A percentile compares a stretch with the other conserved stretches of the same genome.
Conservation (phyloP, 2,888 invertebrate genomes). For the Synergus japonicus region DNA sequence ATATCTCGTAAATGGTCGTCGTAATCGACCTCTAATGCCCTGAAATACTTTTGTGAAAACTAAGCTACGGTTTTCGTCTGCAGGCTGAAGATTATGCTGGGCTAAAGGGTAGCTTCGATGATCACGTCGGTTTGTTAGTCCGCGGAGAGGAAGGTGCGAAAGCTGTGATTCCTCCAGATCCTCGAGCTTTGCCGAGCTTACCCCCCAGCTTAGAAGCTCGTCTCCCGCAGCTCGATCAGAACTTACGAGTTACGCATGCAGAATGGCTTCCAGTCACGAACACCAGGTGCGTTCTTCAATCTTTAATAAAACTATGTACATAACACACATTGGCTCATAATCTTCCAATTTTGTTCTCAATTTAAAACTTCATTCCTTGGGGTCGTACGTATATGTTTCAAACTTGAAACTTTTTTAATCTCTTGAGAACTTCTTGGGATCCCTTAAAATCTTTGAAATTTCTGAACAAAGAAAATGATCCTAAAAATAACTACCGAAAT, state of each 20-base stretch:
- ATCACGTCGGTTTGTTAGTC: conserved; percentile 72
- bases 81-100: conserved; percentile 77
- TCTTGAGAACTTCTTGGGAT: too few relatives aligned
- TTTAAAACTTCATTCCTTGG: neutral
- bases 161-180: conserved; percentile 68
- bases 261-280: conserved; percentile 89
- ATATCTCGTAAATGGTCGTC: neutral
- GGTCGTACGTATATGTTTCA: too few relatives aligned
- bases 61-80: conserved; percentile 22
- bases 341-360: neutral
- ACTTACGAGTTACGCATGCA: conserved; percentile 85
- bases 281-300: conserved; percentile 80
- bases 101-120: conserved; percentile 75
- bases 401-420: too few relatives aligned
- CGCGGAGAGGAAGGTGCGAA: conserved; percentile 68
- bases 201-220: conserved; percentile 72
- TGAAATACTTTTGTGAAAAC: conserved; percentile 3
- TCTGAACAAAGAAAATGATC: too few relatives aligned
- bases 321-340: neutral
- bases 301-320: neutral
- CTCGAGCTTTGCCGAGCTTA: conserved; percentile 71
- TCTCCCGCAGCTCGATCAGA: conserved; percentile 82
- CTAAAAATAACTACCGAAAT: too few relatives aligned
- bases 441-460: too few relatives aligned
- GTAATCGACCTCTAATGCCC: neutral